Base-by-base conservation (phyloP, 1,140 invertebrate genomes). In the Orchesella cincta region DNA sequence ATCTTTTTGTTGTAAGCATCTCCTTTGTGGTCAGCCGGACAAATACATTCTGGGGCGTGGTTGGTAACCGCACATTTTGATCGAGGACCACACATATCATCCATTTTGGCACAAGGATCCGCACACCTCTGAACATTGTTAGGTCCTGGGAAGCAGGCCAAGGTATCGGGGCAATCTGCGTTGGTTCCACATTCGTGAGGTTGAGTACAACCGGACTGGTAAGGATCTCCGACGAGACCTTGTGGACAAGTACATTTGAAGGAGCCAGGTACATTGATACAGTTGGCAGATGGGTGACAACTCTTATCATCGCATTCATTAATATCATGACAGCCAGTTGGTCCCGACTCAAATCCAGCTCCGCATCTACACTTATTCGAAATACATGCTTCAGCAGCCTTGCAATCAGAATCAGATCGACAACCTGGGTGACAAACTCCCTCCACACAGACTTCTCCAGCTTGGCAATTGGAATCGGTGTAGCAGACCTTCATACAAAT, bases 401-500 rank as follows among this genome's bases (percentile, higher is more conserved):
- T 88, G 83, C 95, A 97, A 81, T 96, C 94, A 1, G 89, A 88
- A 83, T 94, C 92, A 1, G 89, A 89, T 33, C 91, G 90, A 83
- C 95, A 97, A 0, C 95, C 95, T 5, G 90, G 88, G 83, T 92
- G 89, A 82, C 94, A 97, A 29, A 90, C 88, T 46, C 94, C 93
- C 80, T 92, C 90, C n/a, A 90, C 89, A 82, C 95, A 96, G 54
- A 96, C 90, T 88, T 96, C 94, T 73, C 94, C 94, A 8, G 92
- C 91, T 76, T 94, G 86, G 81, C 95, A 97, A 83, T 96, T 96
- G 81, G 91, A 92, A 83, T 94, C 94, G 1, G 91, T 90, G 83
- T 94, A 94, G 84, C 95, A 97, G 35, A 95, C 88, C 87, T 94
- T 95, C 20, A 91, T 87, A 81, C 94, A 96, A 34, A 92, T 88